These are phyloP conservation scores for Schizothorax lantsangensis DNA, from an alignment of 2,797 vertebrate species.

Conservation along the genomic window DNA sequence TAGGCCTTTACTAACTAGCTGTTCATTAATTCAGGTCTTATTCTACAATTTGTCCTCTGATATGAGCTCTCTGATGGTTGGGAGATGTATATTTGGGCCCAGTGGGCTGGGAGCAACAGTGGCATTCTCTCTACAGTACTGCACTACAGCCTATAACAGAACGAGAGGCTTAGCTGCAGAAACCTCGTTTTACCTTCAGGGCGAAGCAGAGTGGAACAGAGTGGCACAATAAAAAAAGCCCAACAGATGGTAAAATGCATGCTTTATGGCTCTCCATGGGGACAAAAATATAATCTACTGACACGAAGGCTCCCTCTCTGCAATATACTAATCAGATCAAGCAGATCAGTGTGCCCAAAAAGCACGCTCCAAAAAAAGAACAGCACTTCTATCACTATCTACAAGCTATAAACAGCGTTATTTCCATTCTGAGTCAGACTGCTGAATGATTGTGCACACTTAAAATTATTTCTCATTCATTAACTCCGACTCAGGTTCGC, in stretches of 20 bases:
- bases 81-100: constrained; percentile 15
- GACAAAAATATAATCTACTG: constrained; percentile 46
- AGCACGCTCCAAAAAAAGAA: neutral
- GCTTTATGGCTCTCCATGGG: constrained; percentile 41
- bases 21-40: neutral
- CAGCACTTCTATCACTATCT: neutral
- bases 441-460: constrained; percentile 26
- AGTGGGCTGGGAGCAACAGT: neutral
- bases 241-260: constrained; percentile 55
- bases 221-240: constrained; percentile 3
- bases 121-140: constrained; percentile 25
- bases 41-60: neutral
- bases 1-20: neutral
- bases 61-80: neutral
- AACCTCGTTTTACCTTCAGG: constrained; percentile 37
- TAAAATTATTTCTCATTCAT: constrained; percentile 54
- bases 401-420: constrained; percentile 8
- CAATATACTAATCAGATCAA: constrained; percentile 31
- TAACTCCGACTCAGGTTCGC: constrained; percentile 4
- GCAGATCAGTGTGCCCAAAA: constrained; percentile 29
- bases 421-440: constrained; percentile 5
- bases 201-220: constrained; percentile 28
- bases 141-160: constrained; percentile 24
- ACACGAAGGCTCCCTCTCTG: constrained; percentile 26
- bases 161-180: constrained; percentile 37